Evolutionary conservation across 1,140 invertebrate genomes (phyloP).

Genomic region (Cherax quadricarinatus): DNA sequence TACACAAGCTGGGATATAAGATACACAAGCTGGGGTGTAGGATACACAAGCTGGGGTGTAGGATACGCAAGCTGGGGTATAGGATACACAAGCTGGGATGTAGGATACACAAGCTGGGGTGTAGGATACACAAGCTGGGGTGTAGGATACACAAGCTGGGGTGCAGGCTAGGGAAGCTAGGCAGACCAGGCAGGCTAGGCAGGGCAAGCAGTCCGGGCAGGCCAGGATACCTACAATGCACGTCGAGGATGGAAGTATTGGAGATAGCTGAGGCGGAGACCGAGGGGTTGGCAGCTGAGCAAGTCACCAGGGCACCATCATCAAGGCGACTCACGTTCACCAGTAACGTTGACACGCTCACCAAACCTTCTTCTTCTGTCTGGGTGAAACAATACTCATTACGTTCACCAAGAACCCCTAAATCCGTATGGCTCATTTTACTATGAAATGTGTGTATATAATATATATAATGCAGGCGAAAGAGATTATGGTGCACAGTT

Average conservation of each 20-base stretch:
- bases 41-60: too few relatives aligned
- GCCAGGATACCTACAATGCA: slow-evolving; percentile 86
- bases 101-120: too few relatives aligned
- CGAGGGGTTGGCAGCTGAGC: slow-evolving; percentile 85
- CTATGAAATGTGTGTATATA: too few relatives aligned
- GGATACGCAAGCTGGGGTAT: too few relatives aligned
- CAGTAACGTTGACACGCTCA: slow-evolving; percentile 1
- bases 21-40: too few relatives aligned
- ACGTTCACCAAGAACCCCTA: too few relatives aligned
- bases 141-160: not conserved
- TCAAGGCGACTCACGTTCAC: slow-evolving; percentile 79
- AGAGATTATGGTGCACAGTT: too few relatives aligned
- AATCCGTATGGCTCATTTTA: too few relatives aligned
- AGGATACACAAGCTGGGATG: too few relatives aligned
- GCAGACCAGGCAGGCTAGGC: not conserved
- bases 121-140: not conserved
- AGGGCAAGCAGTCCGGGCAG: too few relatives aligned
- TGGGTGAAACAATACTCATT: not conserved
- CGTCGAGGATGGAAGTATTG: slow-evolving; percentile 89
- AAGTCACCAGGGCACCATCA: slow-evolving; percentile 88
- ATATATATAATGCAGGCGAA: too few relatives aligned
- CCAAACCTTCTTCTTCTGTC: slow-evolving; percentile 22
- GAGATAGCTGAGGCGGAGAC: slow-evolving; percentile 86
- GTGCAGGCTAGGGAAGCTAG: not conserved
- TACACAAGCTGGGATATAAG: too few relatives aligned